Conservation (phyloP, 2,113 vertebrate genomes). For the Hoplias malabaricus region DNA sequence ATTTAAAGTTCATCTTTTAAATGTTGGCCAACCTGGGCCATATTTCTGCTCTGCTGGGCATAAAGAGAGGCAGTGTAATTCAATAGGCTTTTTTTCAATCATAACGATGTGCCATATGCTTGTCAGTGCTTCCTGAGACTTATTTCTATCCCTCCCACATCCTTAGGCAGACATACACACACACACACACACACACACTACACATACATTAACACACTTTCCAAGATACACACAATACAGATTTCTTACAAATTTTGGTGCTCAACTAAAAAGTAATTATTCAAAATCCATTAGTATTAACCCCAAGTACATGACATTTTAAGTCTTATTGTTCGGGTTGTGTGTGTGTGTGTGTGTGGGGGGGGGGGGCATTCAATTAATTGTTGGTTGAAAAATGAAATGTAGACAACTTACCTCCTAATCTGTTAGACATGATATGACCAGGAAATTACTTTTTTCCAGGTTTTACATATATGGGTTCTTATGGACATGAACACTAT, state of each 20-base stretch:
- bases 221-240: constrained; percentile 1
- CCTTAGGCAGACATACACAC: constrained; percentile 30
- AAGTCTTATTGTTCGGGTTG: too few species aligned
- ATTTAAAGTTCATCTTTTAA: constrained; percentile 70
- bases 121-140: constrained; percentile 65
- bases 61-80: constrained; percentile 68
- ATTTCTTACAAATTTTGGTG: not conserved
- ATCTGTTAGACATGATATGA: too few species aligned
- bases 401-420: too few species aligned
- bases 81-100: constrained; percentile 62
- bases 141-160: constrained; percentile 62
- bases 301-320: too few species aligned
- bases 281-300: not conserved
- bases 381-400: too few species aligned
- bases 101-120: constrained; percentile 73
- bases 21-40: constrained; percentile 70
- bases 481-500: too few species aligned
- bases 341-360: too few species aligned
- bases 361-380: too few species aligned
- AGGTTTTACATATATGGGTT: too few species aligned
- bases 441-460: too few species aligned
- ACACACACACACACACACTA: constrained; percentile 17
- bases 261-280: not conserved
- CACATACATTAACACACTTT: not conserved
- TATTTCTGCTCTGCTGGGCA: constrained; percentile 69